A percentile compares a stretch with the other conserved stretches of the same genome.
Evolutionary conservation across 1,140 invertebrate genomes (phyloP).

Genomic region (Drosophila persimilis): DNA sequence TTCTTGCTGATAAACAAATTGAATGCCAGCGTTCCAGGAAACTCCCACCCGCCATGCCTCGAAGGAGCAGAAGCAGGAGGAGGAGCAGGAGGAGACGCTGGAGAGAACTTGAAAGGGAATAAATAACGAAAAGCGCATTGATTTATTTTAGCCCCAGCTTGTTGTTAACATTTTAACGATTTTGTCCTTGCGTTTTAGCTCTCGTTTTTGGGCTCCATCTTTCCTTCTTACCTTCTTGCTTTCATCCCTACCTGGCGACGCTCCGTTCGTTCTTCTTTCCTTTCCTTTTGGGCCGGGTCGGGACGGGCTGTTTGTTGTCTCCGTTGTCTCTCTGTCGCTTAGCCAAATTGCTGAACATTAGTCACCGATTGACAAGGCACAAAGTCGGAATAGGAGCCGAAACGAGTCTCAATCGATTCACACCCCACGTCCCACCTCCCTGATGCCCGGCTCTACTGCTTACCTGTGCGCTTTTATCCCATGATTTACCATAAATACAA

Average conservation of each 20-base stretch:
- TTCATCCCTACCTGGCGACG: not conserved
- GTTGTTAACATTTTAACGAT: slow-evolving; percentile 81
- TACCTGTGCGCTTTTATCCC: not conserved
- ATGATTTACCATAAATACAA: slow-evolving; percentile 52
- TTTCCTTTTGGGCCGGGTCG: slow-evolving; percentile 10
- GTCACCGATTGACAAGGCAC: slow-evolving; percentile 77
- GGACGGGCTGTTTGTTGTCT: slow-evolving; percentile 37
- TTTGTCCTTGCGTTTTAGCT: slow-evolving; percentile 75
- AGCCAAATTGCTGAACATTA: slow-evolving; percentile 81
- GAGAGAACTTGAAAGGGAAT: slow-evolving; percentile 76
- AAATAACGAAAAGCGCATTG: slow-evolving; percentile 77
- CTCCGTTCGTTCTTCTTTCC: slow-evolving; percentile 4
- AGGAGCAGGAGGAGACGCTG: slow-evolving; percentile 15
- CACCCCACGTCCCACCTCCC: not conserved
- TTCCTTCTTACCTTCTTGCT: slow-evolving; percentile 3
- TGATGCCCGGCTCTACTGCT: not conserved
- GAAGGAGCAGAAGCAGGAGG: not conserved
- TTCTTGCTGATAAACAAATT: slow-evolving; percentile 79
- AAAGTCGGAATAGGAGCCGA: slow-evolving; percentile 34
- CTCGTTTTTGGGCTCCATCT: slow-evolving; percentile 8
- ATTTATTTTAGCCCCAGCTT: slow-evolving; percentile 75
- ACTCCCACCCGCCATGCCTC: not conserved
- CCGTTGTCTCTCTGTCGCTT: slow-evolving; percentile 77
- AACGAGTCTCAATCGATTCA: not conserved
- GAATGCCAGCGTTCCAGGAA: slow-evolving; percentile 50